Percentiles rank a stretch among this genome's conserved stretches.
Evolutionary conservation across 2,113 vertebrate species (phyloP).

Genomic region (Pteronura brasiliensis): DNA sequence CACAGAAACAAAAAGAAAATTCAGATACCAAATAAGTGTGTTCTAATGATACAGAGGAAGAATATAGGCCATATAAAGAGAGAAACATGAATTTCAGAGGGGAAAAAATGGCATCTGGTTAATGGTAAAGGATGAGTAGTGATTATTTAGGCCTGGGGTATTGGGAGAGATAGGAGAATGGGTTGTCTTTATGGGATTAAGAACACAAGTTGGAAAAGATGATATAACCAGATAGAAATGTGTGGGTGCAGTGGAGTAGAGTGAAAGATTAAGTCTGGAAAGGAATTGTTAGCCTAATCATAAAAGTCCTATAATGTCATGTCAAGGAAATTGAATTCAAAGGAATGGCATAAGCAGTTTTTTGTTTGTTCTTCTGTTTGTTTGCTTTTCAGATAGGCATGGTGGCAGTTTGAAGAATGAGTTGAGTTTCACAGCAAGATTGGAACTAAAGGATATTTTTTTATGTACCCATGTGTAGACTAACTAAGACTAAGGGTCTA

Average conservation of each 20-base stretch:
- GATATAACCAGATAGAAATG: neutral
- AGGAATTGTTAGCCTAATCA: neutral
- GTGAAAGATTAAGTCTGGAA: neutral
- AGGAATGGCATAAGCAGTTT: neutral
- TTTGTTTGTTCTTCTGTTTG: neutral
- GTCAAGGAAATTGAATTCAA: neutral
- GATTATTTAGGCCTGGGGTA: neutral
- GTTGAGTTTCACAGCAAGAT: neutral
- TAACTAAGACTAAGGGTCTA: neutral
- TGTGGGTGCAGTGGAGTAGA: neutral
- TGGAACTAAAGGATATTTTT: neutral
- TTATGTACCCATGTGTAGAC: neutral
- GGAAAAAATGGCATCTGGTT: neutral
- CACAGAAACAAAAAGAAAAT: neutral
- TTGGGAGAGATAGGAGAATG: neutral
- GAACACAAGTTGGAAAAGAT: neutral
- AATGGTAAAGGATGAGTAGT: neutral
- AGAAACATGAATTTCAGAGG: neutral
- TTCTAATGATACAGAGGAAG: neutral
- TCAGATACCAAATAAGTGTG: neutral
- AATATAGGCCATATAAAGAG: neutral
- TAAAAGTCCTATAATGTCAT: neutral
- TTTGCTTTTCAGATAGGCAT: neutral
- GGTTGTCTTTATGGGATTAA: neutral
- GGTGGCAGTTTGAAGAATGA: neutral